These are phyloP conservation scores for Forbesichthys papilliferus DNA, from an alignment of 2,113 vertebrate species.

Conservation along the genomic window DNA sequence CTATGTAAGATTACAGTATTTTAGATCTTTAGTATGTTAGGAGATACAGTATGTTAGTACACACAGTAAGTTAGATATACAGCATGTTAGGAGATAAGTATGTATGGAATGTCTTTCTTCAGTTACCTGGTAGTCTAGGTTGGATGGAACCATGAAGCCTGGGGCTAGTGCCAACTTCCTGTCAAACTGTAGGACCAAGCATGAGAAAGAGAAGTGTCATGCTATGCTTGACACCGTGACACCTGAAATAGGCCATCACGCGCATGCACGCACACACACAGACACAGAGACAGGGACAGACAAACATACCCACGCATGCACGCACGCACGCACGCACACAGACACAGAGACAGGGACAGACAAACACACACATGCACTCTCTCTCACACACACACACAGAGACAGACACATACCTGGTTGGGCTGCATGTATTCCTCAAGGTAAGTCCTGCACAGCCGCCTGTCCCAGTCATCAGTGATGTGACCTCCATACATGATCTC, in stretches of 20 bases:
- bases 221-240: not conserved
- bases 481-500: constrained; percentile 87
- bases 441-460: constrained; percentile 80
- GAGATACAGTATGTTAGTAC: too few species aligned
- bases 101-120: not conserved
- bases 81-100: too few species aligned
- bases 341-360: not conserved
- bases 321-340: not conserved
- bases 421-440: constrained; percentile 85
- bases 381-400: constrained; percentile 1
- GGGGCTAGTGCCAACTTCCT: constrained; percentile 73
- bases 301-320: not conserved
- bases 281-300: not conserved
- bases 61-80: too few species aligned
- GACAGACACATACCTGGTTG: constrained; percentile 72
- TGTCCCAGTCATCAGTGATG: constrained; percentile 84
- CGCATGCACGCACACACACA: not conserved
- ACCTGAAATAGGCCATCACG: not conserved
- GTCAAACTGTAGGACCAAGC: constrained; percentile 68
- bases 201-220: constrained; percentile 5
- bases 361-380: constrained; percentile 49
- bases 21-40: too few species aligned
- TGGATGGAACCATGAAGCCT: constrained; percentile 77
- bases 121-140: constrained; percentile 76
- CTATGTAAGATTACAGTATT: too few species aligned